phyloP scores from a whole-genome alignment of 2,888 invertebrate species.

The Hirtodrosophila trivittata region DNA sequence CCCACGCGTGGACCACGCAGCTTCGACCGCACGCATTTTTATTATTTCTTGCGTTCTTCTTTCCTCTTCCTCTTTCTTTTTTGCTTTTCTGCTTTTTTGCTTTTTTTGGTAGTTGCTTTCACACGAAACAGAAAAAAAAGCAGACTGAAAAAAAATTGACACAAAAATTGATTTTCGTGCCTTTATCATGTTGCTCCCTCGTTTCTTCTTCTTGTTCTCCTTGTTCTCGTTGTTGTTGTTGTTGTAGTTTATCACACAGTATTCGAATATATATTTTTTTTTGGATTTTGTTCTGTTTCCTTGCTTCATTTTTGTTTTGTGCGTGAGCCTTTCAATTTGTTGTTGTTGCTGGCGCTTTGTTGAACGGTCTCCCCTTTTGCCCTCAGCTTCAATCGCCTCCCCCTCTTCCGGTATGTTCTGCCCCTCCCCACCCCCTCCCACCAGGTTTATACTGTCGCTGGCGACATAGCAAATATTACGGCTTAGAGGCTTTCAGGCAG shows the following conservation, averaged over 20 bases:
- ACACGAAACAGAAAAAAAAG: slow-evolving; percentile 35
- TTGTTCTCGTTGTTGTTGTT: slow-evolving; percentile 24
- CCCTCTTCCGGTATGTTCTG: background rate
- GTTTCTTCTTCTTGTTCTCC: slow-evolving; percentile 3
- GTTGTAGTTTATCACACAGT: slow-evolving; percentile 55
- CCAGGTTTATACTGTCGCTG: slow-evolving; percentile 25
- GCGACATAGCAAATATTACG: slow-evolving; percentile 58
- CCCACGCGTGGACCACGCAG: slow-evolving; percentile 20
- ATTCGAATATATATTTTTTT: slow-evolving; percentile 30
- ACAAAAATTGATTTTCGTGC: slow-evolving; percentile 72
- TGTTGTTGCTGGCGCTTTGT: slow-evolving; percentile 23
- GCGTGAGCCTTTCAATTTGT: slow-evolving; percentile 40
- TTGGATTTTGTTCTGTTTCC: background rate
- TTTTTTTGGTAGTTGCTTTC: slow-evolving; percentile 34
- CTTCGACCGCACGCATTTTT: slow-evolving; percentile 47
- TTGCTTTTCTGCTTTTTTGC: slow-evolving; percentile 6
- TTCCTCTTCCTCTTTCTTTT: slow-evolving; percentile 17
- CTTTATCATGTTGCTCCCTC: slow-evolving; percentile 54
- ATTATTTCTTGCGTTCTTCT: slow-evolving; percentile 24
- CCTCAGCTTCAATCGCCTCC: slow-evolving; percentile 6
- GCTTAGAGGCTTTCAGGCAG: slow-evolving; percentile 57
- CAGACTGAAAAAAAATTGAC: slow-evolving; percentile 51
- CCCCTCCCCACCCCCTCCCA: too few species aligned
- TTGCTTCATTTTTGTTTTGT: background rate
- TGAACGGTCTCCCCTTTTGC: slow-evolving; percentile 14